Evolutionary conservation across 1,140 invertebrate genomes (phyloP), one percentile per base, ranked within the genome.

Genomic region (Zaprionus kolodkinae): DNA sequence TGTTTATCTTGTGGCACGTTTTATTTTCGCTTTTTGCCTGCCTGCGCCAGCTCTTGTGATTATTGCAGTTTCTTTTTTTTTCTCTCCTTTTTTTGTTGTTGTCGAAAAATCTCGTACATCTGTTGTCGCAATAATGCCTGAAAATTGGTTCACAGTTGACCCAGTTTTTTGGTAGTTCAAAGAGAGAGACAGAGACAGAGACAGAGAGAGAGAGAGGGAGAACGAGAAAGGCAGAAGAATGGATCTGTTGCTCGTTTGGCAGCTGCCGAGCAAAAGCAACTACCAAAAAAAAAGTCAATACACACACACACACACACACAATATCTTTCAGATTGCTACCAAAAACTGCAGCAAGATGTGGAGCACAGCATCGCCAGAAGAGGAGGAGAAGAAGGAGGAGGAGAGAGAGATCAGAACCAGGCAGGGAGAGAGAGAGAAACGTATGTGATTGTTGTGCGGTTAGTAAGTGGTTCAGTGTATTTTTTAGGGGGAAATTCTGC

Each of bases 61-160:
- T 67, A 33, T 60, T 57, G 77, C 73, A 55, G 65, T 64, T 68
- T 64, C 52, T 69, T 57, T 68, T 63, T 61, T 43, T 30, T 27
- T 70, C n/a, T 68, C 30, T 33, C 17, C 15, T 30, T 63, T 30
- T 68, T 52, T 36, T 25, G 43, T 38, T 57, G 30, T 54, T 65
- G 33, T 45, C 40, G 40, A 45, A 27, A 76, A 76, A 79, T 76
- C 77, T 79, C 59, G 77, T 71, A 67, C 77, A 76, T 72, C 77
- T 79, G 73, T 79, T 76, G 73, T 76, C 73, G 74, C 77, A 79
- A 76, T 79, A 84, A 88, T 84, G 84, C 76, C 73, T 85, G 81
- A 84, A 82, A 85, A 85, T 85, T 86, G 81, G 78, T 86, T 79
- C 72, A 76, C 66, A 83, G 76, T 79, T 85, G 81, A 84, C 81